Conservation (phyloP, 2,113 vertebrate genomes). For the Nothoprocta pentlandii region DNA sequence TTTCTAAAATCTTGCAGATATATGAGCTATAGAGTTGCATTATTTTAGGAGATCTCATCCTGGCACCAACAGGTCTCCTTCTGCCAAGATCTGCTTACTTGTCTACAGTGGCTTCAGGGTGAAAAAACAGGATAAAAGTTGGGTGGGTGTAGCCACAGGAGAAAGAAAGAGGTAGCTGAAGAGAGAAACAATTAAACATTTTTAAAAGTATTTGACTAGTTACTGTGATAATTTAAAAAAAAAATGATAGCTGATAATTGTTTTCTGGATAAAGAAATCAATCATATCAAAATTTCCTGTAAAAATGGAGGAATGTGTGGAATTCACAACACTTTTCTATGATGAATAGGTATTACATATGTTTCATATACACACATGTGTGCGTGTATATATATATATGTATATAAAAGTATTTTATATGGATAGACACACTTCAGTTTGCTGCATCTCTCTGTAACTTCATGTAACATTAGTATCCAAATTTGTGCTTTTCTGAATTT, state of each 20-base stretch:
- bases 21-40: background rate
- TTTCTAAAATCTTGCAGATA: background rate
- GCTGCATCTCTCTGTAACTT: background rate
- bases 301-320: too few species aligned
- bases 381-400: background rate
- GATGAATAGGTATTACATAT: too few species aligned
- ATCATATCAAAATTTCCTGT: too few species aligned
- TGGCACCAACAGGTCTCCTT: background rate
- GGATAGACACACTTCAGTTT: background rate
- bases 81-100: background rate
- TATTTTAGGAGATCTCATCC: background rate
- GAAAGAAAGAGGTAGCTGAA: too few species aligned
- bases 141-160: background rate
- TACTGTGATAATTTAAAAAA: too few species aligned
- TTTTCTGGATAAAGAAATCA: too few species aligned
- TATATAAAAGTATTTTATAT: background rate
- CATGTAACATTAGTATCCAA: background rate
- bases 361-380: too few species aligned
- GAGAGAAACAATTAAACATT: too few species aligned
- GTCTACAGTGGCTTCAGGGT: background rate
- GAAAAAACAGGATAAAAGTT: background rate
- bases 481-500: background rate
- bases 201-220: too few species aligned
- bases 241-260: too few species aligned
- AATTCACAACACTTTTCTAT: too few species aligned